Conservation (phyloP, 2,113 vertebrate species). For the Asarcornis scutulata region DNA sequence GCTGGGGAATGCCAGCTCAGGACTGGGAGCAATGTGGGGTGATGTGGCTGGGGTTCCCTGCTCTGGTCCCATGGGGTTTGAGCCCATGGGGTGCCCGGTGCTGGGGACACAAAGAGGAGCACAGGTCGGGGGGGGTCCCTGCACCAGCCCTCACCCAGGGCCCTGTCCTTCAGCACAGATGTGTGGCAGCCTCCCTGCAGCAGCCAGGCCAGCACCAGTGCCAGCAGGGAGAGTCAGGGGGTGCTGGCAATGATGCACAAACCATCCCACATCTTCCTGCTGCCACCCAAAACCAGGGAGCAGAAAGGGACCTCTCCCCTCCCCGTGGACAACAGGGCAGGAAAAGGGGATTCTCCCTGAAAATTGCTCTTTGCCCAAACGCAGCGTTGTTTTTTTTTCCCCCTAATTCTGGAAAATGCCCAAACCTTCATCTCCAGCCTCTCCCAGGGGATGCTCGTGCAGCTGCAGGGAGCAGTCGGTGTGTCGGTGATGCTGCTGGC, state of each 20-base stretch:
- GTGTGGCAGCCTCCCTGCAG: not conserved
- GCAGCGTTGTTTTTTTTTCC: not conserved
- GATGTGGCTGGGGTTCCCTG: not conserved
- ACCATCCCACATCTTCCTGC: not conserved
- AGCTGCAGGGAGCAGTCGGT: not conserved
- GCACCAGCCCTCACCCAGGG: not conserved
- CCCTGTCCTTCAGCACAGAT: not conserved
- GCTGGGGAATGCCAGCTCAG: not conserved
- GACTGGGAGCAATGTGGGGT: not conserved
- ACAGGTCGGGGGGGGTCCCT: not conserved
- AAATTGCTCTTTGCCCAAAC: not conserved
- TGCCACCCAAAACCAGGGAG: not conserved
- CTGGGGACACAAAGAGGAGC: not conserved
- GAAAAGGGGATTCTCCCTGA: not conserved
- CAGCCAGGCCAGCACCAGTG: rapidly evolving
- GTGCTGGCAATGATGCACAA: rapidly evolving
- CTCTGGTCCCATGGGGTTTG: not conserved
- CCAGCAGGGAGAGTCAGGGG: rapidly evolving
- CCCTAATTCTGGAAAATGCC: not conserved
- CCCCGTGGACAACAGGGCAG: no score
- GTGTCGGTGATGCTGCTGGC: not conserved
- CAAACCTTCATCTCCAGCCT: not conserved
- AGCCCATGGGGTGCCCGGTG: rapidly evolving
- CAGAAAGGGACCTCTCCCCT: not conserved
- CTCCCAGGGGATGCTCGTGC: not conserved